Evolutionary conservation across 2,888 invertebrate species (phyloP).

Genomic region (Sinohyriopsis cumingii): DNA sequence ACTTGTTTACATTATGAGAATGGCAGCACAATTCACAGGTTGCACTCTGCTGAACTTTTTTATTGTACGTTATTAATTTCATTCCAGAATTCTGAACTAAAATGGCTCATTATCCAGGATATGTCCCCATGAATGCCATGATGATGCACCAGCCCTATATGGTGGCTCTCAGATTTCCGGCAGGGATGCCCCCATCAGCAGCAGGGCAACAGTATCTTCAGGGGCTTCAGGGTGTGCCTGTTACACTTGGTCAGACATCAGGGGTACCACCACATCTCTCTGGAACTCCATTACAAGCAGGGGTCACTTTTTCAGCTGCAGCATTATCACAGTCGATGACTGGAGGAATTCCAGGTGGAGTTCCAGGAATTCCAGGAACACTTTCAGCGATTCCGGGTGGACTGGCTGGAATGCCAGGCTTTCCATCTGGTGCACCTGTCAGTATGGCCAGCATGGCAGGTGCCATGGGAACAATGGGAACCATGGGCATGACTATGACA

Average conservation of each 20-base stretch:
- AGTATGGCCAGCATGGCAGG: conserved; percentile 27
- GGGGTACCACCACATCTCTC: neutral
- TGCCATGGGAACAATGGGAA: conserved; percentile 1
- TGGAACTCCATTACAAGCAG: conserved; percentile 14
- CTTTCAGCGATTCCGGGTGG: conserved; percentile 38
- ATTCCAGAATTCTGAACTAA: too few species aligned
- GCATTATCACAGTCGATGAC: neutral
- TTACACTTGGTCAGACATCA: conserved; percentile 21
- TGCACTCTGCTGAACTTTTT: too few species aligned
- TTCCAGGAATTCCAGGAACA: neutral
- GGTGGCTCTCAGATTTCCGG: conserved; percentile 55
- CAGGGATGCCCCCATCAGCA: conserved; percentile 38
- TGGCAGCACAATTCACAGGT: too few species aligned
- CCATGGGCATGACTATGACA: conserved; percentile 2
- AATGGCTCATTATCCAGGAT: too few species aligned
- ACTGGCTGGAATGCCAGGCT: conserved; percentile 28
- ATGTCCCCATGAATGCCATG: conserved; percentile 31
- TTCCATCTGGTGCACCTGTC: conserved; percentile 24
- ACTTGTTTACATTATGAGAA: too few species aligned
- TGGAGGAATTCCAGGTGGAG: conserved; percentile 1
- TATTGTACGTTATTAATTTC: too few species aligned
- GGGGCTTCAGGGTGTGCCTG: conserved; percentile 15
- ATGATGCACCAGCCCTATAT: conserved; percentile 61
- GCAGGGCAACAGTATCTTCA: conserved; percentile 27
- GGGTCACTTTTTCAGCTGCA: conserved; percentile 1